A percentile compares a stretch with the other conserved stretches of the same genome.
Conservation (phyloP, 2,797 vertebrate species). For the Micromesistius poutassou region DNA sequence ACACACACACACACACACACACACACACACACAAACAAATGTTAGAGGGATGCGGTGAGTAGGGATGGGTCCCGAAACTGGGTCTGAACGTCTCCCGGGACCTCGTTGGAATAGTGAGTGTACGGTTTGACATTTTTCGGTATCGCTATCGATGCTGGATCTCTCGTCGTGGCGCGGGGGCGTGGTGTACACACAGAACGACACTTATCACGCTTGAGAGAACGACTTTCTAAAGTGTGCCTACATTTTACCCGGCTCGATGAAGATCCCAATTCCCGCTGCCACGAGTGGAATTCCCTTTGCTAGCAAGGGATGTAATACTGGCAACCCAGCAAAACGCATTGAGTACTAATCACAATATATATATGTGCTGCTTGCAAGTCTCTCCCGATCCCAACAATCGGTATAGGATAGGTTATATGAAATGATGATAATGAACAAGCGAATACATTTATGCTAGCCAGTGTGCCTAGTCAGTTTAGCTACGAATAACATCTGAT, state of each 20-base stretch:
- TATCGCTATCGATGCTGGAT: neutral
- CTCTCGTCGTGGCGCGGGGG: no score
- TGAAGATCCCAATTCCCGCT: neutral
- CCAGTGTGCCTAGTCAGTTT: neutral
- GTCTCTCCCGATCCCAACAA: neutral
- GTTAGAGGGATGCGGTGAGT: slow-evolving; percentile 70
- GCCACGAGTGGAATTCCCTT: neutral
- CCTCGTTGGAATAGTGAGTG: neutral
- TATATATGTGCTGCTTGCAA: neutral
- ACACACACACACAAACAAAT: no score
- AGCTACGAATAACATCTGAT: neutral
- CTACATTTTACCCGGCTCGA: neutral
- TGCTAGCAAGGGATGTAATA: neutral
- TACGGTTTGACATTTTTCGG: neutral
- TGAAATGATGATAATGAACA: neutral
- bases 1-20: no score
- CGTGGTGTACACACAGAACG: neutral
- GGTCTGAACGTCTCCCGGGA: neutral
- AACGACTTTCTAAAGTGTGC: neutral
- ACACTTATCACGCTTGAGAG: neutral
- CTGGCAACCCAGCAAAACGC: neutral
- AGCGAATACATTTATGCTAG: neutral
- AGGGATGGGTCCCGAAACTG: neutral
- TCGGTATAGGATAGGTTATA: neutral
- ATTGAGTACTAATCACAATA: neutral